phyloP scores from a whole-genome alignment of 2,113 vertebrate species.

The Mugil cephalus region DNA sequence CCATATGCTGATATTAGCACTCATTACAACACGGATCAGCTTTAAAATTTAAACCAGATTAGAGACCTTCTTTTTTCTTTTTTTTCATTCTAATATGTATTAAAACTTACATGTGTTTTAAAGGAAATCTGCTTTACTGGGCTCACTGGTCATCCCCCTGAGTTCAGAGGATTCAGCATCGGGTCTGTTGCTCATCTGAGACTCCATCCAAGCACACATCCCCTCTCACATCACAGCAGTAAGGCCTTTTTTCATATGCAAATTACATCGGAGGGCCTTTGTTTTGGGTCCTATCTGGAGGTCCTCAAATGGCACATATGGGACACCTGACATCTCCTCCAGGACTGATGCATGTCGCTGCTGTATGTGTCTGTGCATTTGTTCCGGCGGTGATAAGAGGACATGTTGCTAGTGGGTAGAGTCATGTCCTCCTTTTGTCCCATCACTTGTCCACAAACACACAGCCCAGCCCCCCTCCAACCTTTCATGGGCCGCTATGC shows the following conservation, averaged over 20 bases:
- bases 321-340: constrained; percentile 58
- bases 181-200: constrained; percentile 26
- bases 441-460: constrained; percentile 15
- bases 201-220: constrained; percentile 56
- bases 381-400: constrained; percentile 71
- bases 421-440: constrained; percentile 23
- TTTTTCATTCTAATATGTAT: background rate
- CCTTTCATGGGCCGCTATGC: constrained; percentile 16
- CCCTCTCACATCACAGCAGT: constrained; percentile 57
- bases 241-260: constrained; percentile 79
- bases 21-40: constrained; percentile 5
- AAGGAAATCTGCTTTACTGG: constrained; percentile 7
- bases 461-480: background rate
- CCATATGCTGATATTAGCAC: constrained; percentile 42
- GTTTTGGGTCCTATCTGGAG: constrained; percentile 69
- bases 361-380: constrained; percentile 35
- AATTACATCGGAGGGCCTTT: constrained; percentile 65
- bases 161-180: constrained; percentile 44
- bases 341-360: constrained; percentile 43
- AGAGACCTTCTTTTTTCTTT: too few relatives aligned
- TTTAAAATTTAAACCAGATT: constrained; percentile 4
- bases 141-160: constrained; percentile 4
- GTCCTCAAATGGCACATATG: constrained; percentile 55
- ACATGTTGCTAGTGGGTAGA: constrained; percentile 7
- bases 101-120: background rate